Conservation (phyloP, 1,140 invertebrate species). For the Heliconius hewitsoni region DNA sequence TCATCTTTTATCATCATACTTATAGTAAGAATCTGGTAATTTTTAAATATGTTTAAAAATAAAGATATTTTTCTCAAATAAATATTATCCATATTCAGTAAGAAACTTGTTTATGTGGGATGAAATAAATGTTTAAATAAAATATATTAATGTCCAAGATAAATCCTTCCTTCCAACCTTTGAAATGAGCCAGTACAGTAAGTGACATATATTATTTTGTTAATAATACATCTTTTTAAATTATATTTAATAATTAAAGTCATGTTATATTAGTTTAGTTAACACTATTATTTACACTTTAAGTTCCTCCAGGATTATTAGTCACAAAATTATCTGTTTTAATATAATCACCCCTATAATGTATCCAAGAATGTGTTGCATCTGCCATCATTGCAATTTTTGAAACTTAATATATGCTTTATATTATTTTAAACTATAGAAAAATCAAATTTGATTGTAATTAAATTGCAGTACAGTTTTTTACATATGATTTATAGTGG, state of each 20-base stretch:
- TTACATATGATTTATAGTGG: no score
- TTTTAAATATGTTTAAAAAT: conserved; percentile 77
- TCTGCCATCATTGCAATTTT: no score
- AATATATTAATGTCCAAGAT: conserved; percentile 57
- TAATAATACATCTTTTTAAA: background rate
- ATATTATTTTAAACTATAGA: no score
- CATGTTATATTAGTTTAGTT: background rate
- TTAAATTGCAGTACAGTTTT: no score
- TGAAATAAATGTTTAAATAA: conserved; percentile 56
- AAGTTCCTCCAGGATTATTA: background rate
- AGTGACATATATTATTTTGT: background rate
- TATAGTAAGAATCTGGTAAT: conserved; percentile 79
- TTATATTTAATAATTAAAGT: background rate
- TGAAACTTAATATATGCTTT: no score
- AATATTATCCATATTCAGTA: conserved; percentile 51
- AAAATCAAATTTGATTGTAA: no score
- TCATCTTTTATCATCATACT: conserved; percentile 54
- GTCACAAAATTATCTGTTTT: background rate
- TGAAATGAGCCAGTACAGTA: conserved; percentile 56
- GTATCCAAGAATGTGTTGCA: background rate
- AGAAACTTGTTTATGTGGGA: conserved; percentile 53
- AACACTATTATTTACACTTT: background rate
- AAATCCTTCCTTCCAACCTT: conserved; percentile 52
- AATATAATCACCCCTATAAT: background rate
- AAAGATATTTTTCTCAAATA: conserved; percentile 57